Evolutionary conservation across 2,113 vertebrate species (phyloP).

Genomic region (Gavialis gangeticus): DNA sequence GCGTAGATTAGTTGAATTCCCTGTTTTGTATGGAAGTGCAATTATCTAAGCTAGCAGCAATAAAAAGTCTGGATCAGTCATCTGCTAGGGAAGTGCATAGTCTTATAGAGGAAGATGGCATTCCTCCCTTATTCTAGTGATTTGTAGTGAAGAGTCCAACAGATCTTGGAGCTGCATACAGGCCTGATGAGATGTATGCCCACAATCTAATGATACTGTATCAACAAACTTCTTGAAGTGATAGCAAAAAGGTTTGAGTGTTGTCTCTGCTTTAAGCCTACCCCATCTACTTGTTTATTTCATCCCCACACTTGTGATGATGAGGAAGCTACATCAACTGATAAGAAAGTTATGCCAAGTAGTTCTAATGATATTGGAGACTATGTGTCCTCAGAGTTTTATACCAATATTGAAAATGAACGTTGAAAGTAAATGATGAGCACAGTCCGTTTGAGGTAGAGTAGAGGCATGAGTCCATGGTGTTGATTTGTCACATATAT

Average conservation of each 20-base stretch:
- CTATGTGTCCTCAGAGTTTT: slow-evolving; percentile 1
- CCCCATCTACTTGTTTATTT: neutral
- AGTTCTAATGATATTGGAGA: neutral
- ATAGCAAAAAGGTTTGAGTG: neutral
- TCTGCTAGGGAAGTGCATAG: neutral
- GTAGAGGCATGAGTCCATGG: slow-evolving; percentile 13
- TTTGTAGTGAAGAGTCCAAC: neutral
- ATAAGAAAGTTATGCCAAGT: neutral
- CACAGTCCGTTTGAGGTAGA: slow-evolving; percentile 16
- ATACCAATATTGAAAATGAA: slow-evolving; percentile 22
- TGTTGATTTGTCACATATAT: neutral
- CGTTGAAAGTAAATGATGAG: slow-evolving; percentile 14
- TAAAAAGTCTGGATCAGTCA: neutral
- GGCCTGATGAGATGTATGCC: slow-evolving; percentile 1
- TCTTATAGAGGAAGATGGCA: neutral
- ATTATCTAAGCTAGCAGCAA: neutral
- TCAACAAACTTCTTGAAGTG: neutral
- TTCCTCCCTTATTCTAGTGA: neutral
- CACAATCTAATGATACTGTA: neutral
- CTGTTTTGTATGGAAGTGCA: neutral
- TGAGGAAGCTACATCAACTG: slow-evolving; percentile 45
- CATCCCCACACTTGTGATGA: slow-evolving; percentile 6
- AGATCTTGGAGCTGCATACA: neutral
- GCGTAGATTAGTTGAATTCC: neutral
- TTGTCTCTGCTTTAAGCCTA: neutral